These are phyloP conservation scores for Allacma fusca DNA, from an alignment of 2,888 invertebrate species.

Conservation along the genomic window DNA sequence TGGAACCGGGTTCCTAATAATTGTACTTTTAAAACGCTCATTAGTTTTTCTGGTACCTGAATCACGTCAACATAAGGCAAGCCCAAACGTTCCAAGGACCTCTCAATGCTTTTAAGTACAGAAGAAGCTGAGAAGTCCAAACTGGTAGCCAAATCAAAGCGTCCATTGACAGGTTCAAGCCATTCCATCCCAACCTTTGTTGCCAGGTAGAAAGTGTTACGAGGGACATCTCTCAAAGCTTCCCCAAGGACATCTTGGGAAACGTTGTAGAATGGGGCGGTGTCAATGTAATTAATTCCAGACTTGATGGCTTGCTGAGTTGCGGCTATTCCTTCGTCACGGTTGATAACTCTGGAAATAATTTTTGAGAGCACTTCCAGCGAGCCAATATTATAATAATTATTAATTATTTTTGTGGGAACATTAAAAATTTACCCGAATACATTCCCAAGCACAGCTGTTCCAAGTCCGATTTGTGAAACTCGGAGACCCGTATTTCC, in stretches of 20 bases:
- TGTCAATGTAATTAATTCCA: slow-evolving; percentile 92
- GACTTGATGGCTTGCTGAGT: slow-evolving; percentile 75
- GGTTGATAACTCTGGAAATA: slow-evolving; percentile 38
- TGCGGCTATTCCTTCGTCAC: slow-evolving; percentile 69
- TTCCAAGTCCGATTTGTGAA: slow-evolving; percentile 78
- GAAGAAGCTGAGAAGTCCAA: slow-evolving; percentile 85
- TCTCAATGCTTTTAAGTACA: slow-evolving; percentile 77
- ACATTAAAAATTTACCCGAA: slow-evolving; percentile 69
- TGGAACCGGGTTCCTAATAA: too few species aligned
- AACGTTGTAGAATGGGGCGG: slow-evolving; percentile 87
- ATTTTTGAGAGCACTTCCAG: background rate
- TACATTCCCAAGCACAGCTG: slow-evolving; percentile 75
- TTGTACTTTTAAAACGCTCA: too few species aligned
- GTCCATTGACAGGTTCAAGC: slow-evolving; percentile 66
- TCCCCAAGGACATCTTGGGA: slow-evolving; percentile 85
- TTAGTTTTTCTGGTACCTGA: too few species aligned
- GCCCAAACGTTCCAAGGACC: slow-evolving; percentile 76
- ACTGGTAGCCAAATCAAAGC: slow-evolving; percentile 73
- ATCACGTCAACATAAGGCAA: slow-evolving; percentile 87
- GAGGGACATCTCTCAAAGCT: slow-evolving; percentile 80
- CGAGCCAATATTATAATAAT: background rate
- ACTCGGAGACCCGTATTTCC: slow-evolving; percentile 78
- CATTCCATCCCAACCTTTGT: slow-evolving; percentile 72
- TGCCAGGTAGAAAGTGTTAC: slow-evolving; percentile 85
- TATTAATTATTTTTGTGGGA: background rate